Percentiles rank a stretch among this genome's conserved stretches.
These are phyloP conservation scores for Cardiocondyla obscurior DNA, from an alignment of 1,140 invertebrate species.

Conservation along the genomic window DNA sequence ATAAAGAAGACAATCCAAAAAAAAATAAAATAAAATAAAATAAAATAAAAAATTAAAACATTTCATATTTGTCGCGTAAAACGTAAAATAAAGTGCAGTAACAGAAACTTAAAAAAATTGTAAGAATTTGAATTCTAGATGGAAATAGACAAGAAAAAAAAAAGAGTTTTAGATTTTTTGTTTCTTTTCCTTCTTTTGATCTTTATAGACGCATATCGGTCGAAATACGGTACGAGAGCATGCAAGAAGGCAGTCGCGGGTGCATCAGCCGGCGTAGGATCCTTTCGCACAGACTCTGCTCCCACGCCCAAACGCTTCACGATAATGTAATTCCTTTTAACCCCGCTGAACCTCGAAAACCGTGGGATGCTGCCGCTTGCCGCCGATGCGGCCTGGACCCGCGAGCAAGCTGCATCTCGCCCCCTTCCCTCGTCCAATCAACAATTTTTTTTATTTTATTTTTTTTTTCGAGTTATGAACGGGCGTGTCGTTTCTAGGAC, in stretches of 20 bases:
- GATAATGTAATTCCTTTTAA: constrained; percentile 78
- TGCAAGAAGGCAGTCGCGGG: constrained; percentile 58
- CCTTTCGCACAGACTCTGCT: constrained; percentile 64
- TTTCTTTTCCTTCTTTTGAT: neutral
- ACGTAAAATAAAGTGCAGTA: neutral
- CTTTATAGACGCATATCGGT: neutral
- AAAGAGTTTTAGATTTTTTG: neutral
- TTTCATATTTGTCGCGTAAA: no score
- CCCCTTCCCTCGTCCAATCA: neutral
- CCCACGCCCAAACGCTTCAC: constrained; percentile 78
- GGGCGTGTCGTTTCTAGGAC: neutral
- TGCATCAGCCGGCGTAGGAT: constrained; percentile 64
- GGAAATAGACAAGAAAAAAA: neutral
- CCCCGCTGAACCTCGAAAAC: constrained; percentile 73
- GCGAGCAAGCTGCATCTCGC: constrained; percentile 36
- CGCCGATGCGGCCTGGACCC: constrained; percentile 37
- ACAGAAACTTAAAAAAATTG: neutral
- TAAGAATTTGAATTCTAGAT: neutral
- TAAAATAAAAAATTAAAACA: no score
- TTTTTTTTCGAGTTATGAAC: neutral
- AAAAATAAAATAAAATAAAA: neutral
- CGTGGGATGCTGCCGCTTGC: constrained; percentile 68
- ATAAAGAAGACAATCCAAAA: neutral
- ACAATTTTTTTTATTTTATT: no score
- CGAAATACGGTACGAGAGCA: constrained; percentile 9